Percentiles rank a stretch among this genome's conserved stretches.
Conservation (phyloP, 2,888 invertebrate genomes). For the Drosophila paramelanica region DNA sequence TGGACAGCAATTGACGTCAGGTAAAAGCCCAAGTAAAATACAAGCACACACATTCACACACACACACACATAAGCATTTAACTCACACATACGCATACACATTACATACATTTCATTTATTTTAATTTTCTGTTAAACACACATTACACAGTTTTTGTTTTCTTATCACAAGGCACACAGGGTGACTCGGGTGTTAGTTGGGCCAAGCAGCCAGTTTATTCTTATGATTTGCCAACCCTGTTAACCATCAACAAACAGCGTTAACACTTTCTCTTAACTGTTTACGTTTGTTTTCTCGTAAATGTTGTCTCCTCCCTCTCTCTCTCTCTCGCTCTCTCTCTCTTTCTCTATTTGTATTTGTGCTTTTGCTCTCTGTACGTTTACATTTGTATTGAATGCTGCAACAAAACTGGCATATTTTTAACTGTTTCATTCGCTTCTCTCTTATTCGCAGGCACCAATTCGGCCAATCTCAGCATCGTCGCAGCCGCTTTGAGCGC, state of each 20-base stretch:
- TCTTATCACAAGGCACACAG: slow-evolving; percentile 32
- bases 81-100: not conserved
- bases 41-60: slow-evolving; percentile 14
- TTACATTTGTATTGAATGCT: slow-evolving; percentile 16
- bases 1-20: slow-evolving; percentile 81
- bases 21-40: slow-evolving; percentile 69
- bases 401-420: slow-evolving; percentile 9
- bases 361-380: slow-evolving; percentile 9
- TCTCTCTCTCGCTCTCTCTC: slow-evolving; percentile 6
- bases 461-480: slow-evolving; percentile 69
- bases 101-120: slow-evolving; percentile 8
- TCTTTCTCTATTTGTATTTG: slow-evolving; percentile 13
- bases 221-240: slow-evolving; percentile 27
- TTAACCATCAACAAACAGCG: slow-evolving; percentile 32
- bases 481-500: slow-evolving; percentile 77
- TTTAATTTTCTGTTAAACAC: not conserved
- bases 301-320: not conserved
- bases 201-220: not conserved
- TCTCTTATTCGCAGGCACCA: slow-evolving; percentile 45
- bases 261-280: slow-evolving; percentile 13
- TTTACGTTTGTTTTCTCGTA: slow-evolving; percentile 12
- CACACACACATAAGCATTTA: not conserved
- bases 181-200: slow-evolving; percentile 34
- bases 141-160: too few species aligned
- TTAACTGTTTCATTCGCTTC: not conserved